These are phyloP conservation scores for Sinocyclocheilus anshuiensis DNA, from an alignment of 2,113 vertebrate genomes.

Conservation along the genomic window DNA sequence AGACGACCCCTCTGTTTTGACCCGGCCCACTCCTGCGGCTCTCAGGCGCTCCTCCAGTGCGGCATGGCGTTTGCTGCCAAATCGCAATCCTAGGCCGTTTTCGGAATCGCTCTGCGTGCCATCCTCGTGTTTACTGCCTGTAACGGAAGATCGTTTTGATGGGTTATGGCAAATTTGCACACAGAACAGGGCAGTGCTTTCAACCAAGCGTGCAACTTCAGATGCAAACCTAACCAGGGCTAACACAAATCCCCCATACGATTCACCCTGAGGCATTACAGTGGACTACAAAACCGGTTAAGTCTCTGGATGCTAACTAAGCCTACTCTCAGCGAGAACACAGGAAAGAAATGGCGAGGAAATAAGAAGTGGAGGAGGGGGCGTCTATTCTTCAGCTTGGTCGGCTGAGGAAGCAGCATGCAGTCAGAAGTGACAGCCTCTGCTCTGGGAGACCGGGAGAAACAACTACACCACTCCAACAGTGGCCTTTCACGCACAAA, in stretches of 20 bases:
- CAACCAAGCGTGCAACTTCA: not conserved
- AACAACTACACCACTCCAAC: slow-evolving; percentile 29
- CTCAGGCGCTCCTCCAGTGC: slow-evolving; percentile 87
- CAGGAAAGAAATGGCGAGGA: slow-evolving; percentile 31
- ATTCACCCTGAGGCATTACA: not conserved
- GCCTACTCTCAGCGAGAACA: not conserved
- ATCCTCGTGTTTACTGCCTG: slow-evolving; percentile 97
- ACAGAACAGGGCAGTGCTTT: not conserved
- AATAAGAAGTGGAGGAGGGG: slow-evolving; percentile 32
- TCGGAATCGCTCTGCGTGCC: slow-evolving; percentile 98
- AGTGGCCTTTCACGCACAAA: slow-evolving; percentile 61
- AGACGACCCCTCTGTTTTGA: slow-evolving; percentile 65
- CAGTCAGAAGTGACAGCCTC: slow-evolving; percentile 50
- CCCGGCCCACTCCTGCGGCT: slow-evolving; percentile 76
- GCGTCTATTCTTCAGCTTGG: slow-evolving; percentile 30
- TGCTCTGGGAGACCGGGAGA: slow-evolving; percentile 33
- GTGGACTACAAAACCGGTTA: slow-evolving; percentile 16
- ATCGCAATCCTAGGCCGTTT: slow-evolving; percentile 85
- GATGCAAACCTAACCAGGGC: slow-evolving; percentile 31
- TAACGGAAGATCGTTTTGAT: slow-evolving; percentile 14
- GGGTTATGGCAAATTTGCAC: slow-evolving; percentile 26
- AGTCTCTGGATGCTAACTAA: not conserved
- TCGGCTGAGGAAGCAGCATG: slow-evolving; percentile 42
- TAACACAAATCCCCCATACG: slow-evolving; percentile 12
- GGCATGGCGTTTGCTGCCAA: slow-evolving; percentile 81